Evolutionary conservation across 2,113 vertebrate genomes (phyloP).

Genomic region (Leucopsar rothschildi): DNA sequence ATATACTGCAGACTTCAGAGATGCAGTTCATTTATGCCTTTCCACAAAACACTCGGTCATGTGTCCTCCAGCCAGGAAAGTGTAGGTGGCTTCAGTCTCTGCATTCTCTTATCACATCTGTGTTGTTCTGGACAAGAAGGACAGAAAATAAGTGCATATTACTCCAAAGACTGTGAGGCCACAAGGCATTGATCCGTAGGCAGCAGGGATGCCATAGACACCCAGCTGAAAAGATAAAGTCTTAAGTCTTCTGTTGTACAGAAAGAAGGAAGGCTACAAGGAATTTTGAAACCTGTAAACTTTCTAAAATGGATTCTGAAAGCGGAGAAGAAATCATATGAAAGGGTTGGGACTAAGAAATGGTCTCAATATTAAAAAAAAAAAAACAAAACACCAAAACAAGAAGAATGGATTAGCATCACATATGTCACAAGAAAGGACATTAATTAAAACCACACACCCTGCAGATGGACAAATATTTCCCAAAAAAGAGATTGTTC

Average conservation of each 20-base stretch:
- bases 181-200: background rate
- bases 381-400: background rate
- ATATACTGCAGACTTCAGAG: background rate
- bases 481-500: background rate
- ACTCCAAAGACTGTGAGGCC: accelerated
- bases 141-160: accelerated
- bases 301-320: background rate
- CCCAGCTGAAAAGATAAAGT: background rate
- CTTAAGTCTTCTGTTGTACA: accelerated
- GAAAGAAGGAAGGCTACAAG: background rate
- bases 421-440: background rate
- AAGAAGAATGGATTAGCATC: background rate
- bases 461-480: background rate
- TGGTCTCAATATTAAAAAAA: background rate
- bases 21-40: background rate
- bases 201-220: background rate
- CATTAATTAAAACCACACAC: background rate
- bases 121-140: background rate
- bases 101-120: accelerated
- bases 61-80: background rate
- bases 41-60: background rate
- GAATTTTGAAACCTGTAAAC: background rate
- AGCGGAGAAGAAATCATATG: background rate
- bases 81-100: background rate
- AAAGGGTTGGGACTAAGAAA: background rate